These are phyloP conservation scores for Bombus soroeensis DNA, from an alignment of 1,140 invertebrate genomes.

Conservation along the genomic window DNA sequence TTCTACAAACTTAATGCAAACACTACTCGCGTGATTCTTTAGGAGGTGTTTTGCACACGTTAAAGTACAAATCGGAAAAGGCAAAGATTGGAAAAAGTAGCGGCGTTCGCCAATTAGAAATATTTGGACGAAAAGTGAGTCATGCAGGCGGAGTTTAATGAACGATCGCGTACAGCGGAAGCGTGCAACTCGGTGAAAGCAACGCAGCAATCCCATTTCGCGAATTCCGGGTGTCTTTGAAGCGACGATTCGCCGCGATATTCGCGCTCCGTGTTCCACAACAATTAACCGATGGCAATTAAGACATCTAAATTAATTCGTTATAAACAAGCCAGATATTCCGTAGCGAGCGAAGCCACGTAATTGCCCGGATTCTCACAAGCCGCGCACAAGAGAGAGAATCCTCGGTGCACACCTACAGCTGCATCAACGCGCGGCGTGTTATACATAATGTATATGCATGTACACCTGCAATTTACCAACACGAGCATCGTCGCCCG, in stretches of 20 bases:
- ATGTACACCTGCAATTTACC: conserved; percentile 54
- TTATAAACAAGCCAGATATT: conserved; percentile 67
- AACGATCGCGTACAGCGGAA: conserved; percentile 48
- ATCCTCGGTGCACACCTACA: conserved; percentile 44
- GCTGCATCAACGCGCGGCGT: conserved; percentile 30
- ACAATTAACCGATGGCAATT: conserved; percentile 82
- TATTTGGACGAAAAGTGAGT: background rate
- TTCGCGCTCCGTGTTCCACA: conserved; percentile 60
- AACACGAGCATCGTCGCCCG: conserved; percentile 49
- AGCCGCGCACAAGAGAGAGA: conserved; percentile 36
- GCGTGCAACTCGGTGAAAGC: conserved; percentile 57
- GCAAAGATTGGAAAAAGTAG: background rate
- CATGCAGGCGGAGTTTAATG: conserved; percentile 35
- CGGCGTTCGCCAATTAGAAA: background rate
- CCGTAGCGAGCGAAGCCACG: conserved; percentile 57
- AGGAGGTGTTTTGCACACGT: background rate
- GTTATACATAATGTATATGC: conserved; percentile 28
- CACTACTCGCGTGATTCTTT: background rate
- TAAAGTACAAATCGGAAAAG: background rate
- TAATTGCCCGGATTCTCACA: conserved; percentile 82
- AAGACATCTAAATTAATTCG: conserved; percentile 82
- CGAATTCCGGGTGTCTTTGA: conserved; percentile 65
- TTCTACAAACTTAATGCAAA: background rate
- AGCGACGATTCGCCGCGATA: conserved; percentile 39
- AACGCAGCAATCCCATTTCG: conserved; percentile 52